phyloP scores from a whole-genome alignment of 2,888 invertebrate species.

The Helicoverpa assulta region DNA sequence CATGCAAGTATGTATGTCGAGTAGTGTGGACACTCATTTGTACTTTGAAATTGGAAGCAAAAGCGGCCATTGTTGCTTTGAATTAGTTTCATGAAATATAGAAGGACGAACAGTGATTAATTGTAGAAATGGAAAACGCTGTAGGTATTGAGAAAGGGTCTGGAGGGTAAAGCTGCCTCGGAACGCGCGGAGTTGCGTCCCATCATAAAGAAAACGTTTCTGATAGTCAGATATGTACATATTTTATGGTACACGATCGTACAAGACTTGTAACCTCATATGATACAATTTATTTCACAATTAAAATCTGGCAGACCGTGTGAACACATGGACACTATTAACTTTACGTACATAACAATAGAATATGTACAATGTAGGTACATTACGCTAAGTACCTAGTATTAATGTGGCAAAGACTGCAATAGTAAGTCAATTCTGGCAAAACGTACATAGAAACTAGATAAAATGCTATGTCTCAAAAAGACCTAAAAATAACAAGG shows the following conservation, averaged over 20 bases:
- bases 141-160: constrained; percentile 17
- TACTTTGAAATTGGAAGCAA: constrained; percentile 81
- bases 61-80: constrained; percentile 65
- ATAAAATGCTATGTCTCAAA: constrained; percentile 77
- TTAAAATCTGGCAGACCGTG: constrained; percentile 72
- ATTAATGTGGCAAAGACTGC: constrained; percentile 80
- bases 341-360: constrained; percentile 72
- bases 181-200: constrained; percentile 32
- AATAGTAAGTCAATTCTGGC: constrained; percentile 73
- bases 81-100: constrained; percentile 50
- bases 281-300: constrained; percentile 71
- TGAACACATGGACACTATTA: constrained; percentile 77
- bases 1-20: constrained; percentile 76
- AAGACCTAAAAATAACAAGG: constrained; percentile 72
- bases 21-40: constrained; percentile 78
- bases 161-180: constrained; percentile 57
- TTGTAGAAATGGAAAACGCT: constrained; percentile 43
- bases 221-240: constrained; percentile 60
- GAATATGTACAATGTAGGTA: constrained; percentile 71
- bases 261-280: constrained; percentile 66
- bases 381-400: constrained; percentile 68
- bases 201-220: constrained; percentile 29
- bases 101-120: constrained; percentile 36
- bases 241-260: constrained; percentile 68
- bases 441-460: constrained; percentile 71